A percentile compares a stretch with the other conserved stretches of the same genome.
Conservation (phyloP, 2,797 vertebrate species). For the Pangasius mekongensis region DNA sequence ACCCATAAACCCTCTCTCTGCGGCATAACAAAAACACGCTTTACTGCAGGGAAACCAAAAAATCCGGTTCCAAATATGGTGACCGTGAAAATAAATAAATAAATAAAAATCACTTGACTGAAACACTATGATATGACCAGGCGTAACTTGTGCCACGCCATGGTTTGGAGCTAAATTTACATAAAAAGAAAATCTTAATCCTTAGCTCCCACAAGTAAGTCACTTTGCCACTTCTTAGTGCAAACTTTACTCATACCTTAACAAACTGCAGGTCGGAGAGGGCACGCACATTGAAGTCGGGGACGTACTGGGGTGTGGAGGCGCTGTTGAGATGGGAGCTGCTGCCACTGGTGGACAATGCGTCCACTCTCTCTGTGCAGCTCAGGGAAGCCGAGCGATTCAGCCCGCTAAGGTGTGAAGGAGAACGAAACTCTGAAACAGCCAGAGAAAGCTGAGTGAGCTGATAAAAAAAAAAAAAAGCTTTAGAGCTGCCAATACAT, state of each 20-base stretch:
- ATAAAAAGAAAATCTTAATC: background rate
- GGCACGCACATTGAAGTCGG: slow-evolving; percentile 92
- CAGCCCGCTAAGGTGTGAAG: slow-evolving; percentile 81
- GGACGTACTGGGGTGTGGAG: slow-evolving; percentile 79
- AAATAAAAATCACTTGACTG: background rate
- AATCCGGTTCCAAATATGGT: background rate
- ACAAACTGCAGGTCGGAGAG: slow-evolving; percentile 90
- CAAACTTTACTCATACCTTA: slow-evolving; percentile 78
- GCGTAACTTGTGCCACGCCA: background rate
- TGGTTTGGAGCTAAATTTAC: background rate
- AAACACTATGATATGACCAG: background rate
- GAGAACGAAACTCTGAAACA: slow-evolving; percentile 85
- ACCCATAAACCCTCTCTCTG: background rate
- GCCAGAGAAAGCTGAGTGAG: background rate
- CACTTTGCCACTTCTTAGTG: background rate
- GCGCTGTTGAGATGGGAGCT: slow-evolving; percentile 80
- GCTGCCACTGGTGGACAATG: slow-evolving; percentile 75
- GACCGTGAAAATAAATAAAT: background rate
- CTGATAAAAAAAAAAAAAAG: background rate
- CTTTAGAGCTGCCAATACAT: background rate
- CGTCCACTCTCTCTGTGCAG: slow-evolving; percentile 79
- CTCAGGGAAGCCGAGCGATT: slow-evolving; percentile 90
- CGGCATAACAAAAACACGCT: background rate
- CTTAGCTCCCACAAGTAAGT: background rate
- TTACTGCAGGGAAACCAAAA: background rate